Evolutionary conservation across 2,888 invertebrate genomes (phyloP), one percentile per base, ranked within the genome.

Genomic region (Calliscelio sp.): DNA sequence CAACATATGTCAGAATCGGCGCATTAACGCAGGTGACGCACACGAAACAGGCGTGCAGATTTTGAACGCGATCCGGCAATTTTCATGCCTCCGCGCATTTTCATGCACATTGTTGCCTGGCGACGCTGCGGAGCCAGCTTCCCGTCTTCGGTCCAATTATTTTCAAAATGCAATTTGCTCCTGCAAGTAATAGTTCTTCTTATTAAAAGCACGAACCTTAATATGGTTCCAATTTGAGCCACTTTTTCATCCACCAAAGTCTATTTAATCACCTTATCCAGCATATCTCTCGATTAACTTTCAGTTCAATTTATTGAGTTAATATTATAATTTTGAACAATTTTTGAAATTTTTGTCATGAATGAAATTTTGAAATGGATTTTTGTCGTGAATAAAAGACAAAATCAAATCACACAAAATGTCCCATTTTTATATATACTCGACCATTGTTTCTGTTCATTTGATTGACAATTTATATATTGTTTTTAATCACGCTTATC

Each of bases 1-100:
- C 51, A 75, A 77, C 75, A 75, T 20, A 79, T 63, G 74, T 78
- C 79, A 68, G 68, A 28, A 35, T 74, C 24, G 41, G 41, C 63
- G 55, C 55, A 65, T 79, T 55, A 55, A 63, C 71, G 65, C 55
- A 44, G 63, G n/a, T 71, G 71, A 57, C 65, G 71, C 57, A n/a
- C 55, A 10, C 32, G 18, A 32, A 18, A 32, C 55, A 44, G 38
- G 38, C 46, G 35, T 41, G 41, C 46, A 24, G 18, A 71, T 80
- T 71, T 71, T 49, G 65, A 59, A 59, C 38, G 57, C 32, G 68
- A 70, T 61, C 46, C 35, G 49, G 25, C 38, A 41, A 79, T 44
- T 79, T 79, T 68, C 63, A 61, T 53, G 61, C 53, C 61, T 70
- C 63, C 49, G 22, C 11, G 14, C 38, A 38, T 59, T 38, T 59